These are phyloP conservation scores for Odontomyia ornata DNA, from an alignment of 2,888 invertebrate species.

Conservation along the genomic window DNA sequence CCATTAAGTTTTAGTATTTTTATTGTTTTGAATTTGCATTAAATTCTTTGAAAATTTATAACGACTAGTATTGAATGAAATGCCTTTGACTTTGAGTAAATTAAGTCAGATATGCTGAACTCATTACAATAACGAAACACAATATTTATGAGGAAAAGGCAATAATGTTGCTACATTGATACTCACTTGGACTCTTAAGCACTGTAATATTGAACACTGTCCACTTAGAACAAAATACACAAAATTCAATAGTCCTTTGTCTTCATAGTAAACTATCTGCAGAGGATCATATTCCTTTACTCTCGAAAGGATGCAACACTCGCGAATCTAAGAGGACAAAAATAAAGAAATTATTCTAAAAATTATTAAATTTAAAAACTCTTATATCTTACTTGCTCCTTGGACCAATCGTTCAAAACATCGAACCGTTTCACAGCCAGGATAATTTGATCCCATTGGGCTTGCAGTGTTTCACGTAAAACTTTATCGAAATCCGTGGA, in stretches of 20 bases:
- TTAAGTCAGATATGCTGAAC: no score
- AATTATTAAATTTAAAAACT: not conserved
- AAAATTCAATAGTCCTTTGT: constrained; percentile 57
- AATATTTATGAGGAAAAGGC: no score
- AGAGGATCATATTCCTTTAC: constrained; percentile 59
- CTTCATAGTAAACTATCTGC: constrained; percentile 59
- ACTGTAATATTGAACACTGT: constrained; percentile 61
- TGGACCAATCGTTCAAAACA: constrained; percentile 58
- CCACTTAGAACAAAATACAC: constrained; percentile 62
- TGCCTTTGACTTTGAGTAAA: no score
- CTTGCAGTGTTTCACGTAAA: constrained; percentile 57
- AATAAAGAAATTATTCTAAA: not conserved
- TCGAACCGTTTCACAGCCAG: constrained; percentile 57
- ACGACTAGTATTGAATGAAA: no score
- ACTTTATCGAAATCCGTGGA: constrained; percentile 68
- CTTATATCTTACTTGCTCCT: constrained; percentile 55
- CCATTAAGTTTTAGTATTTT: no score
- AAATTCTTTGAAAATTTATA: no score
- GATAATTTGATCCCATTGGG: constrained; percentile 58
- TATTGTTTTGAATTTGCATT: no score
- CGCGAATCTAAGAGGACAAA: constrained; percentile 40
- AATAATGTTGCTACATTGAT: not conserved
- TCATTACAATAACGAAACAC: no score
- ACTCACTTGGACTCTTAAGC: constrained; percentile 57
- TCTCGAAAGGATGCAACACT: constrained; percentile 50